Evolutionary conservation across 2,113 vertebrate genomes (phyloP), one percentile per base, ranked within the genome.

Genomic region (Condylura cristata): DNA sequence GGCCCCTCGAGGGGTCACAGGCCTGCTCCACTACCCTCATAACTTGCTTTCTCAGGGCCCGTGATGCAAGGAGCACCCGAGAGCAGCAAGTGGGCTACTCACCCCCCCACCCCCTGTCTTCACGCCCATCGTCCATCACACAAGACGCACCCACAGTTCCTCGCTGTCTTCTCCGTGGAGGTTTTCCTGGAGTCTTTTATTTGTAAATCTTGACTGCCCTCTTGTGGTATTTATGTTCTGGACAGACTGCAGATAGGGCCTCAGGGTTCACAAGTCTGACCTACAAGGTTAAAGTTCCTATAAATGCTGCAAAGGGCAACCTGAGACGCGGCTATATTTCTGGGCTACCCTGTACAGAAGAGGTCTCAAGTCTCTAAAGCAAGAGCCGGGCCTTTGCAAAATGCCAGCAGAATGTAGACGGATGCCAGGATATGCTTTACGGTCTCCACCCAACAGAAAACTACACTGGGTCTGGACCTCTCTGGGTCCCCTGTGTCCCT

Each of bases 161-260:
- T 0, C 5, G 17, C 78, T 13, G 0, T 6, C 51, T n/a, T 0
- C 2, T 0, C 18, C 0, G 41, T 5, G 11, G 9, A n/a, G 63
- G 8, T 0, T 18, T 26, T 61, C 8, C 63, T 16, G 61, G 5
- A 22, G 10, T 60, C 14, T 68, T 46, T 81, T 0, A 89, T 97
- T 90, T 87, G 32, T 20, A 41, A 91, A 86, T 93, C 97, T 98
- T 72, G 86, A 91, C 97, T 97, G 98, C 98, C 98, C 98, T 93
- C 98, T 96, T 75, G 97, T 97, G 98, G 98, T 83, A 71, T 30
- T 66, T 53, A 22, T n/a, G 78, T 95, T 92, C 8, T 18, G 85
- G 48, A 16, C 80, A 0, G 58, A 60, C 0, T 44, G 44, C 30
- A 91, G 58, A 60, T 44, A 68, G 12, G 17, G 0, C 3, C 44